A percentile compares a stretch with the other conserved stretches of the same genome.
Conservation (phyloP, 2,113 vertebrate species). For the Sylvia atricapilla region DNA sequence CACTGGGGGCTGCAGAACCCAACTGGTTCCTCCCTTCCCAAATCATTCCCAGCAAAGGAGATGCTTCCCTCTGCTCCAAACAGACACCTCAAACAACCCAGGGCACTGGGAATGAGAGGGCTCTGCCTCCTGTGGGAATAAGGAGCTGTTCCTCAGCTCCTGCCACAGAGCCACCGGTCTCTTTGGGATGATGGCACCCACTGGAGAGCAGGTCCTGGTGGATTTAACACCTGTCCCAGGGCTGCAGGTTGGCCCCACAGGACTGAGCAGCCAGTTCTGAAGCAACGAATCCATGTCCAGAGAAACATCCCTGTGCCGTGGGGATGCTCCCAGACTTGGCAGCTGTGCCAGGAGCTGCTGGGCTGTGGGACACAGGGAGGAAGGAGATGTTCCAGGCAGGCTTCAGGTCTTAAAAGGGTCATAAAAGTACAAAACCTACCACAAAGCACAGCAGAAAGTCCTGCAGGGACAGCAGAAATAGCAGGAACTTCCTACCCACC, state of each 20-base stretch:
- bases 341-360: fast-evolving
- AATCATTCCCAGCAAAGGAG: neutral
- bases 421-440: neutral
- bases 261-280: neutral
- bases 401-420: neutral
- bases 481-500: neutral
- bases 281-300: neutral
- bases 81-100: neutral
- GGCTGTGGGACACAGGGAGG: neutral
- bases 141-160: neutral
- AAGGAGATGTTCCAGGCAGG: neutral
- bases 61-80: neutral
- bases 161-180: neutral
- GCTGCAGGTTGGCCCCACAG: neutral
- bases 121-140: neutral
- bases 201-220: neutral
- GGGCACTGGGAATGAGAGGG: fast-evolving
- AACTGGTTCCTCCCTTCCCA: neutral
- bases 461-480: neutral
- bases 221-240: neutral
- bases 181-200: neutral
- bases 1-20: neutral
- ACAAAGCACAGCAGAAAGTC: neutral
- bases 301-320: neutral
- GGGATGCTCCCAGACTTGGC: neutral